Evolutionary conservation across 2,113 vertebrate species (phyloP).

Genomic region (Excalfactoria chinensis): DNA sequence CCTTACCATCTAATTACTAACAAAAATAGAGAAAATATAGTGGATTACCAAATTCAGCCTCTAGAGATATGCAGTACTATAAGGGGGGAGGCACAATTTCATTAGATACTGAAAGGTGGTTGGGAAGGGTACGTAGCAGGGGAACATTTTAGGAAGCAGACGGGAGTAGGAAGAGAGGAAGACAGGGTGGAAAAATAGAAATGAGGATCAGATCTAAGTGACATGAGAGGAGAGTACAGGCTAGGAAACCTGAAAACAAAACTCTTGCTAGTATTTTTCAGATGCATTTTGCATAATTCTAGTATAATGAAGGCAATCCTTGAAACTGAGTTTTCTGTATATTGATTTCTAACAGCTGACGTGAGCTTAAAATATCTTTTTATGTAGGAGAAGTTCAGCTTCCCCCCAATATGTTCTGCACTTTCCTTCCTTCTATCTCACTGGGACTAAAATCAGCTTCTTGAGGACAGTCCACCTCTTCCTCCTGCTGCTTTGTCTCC

Average conservation of each 20-base stretch:
- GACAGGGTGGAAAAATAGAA: background rate
- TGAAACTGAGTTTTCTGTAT: conserved; percentile 34
- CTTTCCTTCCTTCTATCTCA: conserved; percentile 32
- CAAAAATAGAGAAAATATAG: background rate
- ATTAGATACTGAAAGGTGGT: background rate
- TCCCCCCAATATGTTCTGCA: conserved; percentile 56
- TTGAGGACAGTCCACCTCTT: conserved; percentile 53
- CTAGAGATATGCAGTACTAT: background rate
- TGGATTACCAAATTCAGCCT: background rate
- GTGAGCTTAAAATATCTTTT: conserved; percentile 62
- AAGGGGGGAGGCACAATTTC: background rate
- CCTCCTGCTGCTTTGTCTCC: background rate
- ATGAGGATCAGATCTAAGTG: background rate
- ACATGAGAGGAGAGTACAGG: conserved; percentile 2
- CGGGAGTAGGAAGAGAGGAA: background rate
- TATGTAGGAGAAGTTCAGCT: conserved; percentile 66
- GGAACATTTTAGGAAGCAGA: background rate
- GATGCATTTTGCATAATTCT: background rate
- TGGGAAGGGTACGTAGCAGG: background rate
- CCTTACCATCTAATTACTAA: background rate
- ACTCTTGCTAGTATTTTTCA: conserved; percentile 6
- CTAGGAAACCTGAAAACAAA: background rate
- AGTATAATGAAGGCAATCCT: background rate
- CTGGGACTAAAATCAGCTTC: conserved; percentile 30
- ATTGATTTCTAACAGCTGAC: conserved; percentile 57